phyloP scores from a whole-genome alignment of 1,140 invertebrate species.

The Cydia fagiglandana region DNA sequence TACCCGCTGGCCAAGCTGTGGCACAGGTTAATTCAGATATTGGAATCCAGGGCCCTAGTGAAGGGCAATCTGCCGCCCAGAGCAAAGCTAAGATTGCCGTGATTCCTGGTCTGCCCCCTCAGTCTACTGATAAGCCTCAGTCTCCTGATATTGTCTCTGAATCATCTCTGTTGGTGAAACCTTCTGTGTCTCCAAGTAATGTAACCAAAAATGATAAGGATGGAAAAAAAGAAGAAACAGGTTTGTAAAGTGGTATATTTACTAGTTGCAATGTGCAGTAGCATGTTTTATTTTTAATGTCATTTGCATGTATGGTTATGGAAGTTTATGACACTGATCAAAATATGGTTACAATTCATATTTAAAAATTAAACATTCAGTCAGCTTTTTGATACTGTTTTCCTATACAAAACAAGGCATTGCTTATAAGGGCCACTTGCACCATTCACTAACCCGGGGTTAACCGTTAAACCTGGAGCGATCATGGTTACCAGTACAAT shows the following conservation, averaged over 20 bases:
- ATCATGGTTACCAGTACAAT: too few relatives aligned
- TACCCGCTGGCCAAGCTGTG: background rate
- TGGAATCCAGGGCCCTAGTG: background rate
- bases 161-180: background rate
- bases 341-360: too few relatives aligned
- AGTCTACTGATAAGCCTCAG: slow-evolving; percentile 1
- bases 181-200: background rate
- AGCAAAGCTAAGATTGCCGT: background rate
- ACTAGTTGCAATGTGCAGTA: too few relatives aligned
- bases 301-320: too few relatives aligned
- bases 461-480: too few relatives aligned
- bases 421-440: too few relatives aligned
- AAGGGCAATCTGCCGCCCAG: background rate
- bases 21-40: background rate
- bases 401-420: too few relatives aligned
- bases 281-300: too few relatives aligned
- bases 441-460: too few relatives aligned
- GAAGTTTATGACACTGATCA: too few relatives aligned
- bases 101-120: background rate
- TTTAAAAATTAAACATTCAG: too few relatives aligned
- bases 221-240: background rate
- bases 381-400: too few relatives aligned
- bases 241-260: background rate
- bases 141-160: slow-evolving; percentile 7
- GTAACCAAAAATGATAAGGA: background rate